Conservation (phyloP, 2,888 invertebrate species). For the Cryptus viduatorius region DNA sequence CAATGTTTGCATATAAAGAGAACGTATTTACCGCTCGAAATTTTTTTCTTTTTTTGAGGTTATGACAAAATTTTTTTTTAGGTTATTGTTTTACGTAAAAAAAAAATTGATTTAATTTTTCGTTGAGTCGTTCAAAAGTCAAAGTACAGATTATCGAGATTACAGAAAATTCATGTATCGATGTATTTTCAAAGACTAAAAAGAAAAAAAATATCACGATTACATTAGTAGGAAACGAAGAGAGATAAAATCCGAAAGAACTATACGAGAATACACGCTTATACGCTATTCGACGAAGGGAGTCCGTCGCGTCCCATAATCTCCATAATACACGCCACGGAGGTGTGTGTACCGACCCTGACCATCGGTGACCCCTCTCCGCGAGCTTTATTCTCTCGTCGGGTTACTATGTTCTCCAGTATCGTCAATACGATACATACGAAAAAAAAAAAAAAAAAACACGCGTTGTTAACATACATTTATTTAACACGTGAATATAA, state of each 20-base stretch:
- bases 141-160: too few relatives aligned
- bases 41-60: too few relatives aligned
- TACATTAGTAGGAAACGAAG: not conserved
- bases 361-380: constrained; percentile 33
- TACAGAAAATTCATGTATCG: too few relatives aligned
- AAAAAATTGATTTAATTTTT: too few relatives aligned
- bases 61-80: too few relatives aligned
- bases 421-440: constrained; percentile 20
- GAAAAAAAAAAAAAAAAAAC: constrained; percentile 7
- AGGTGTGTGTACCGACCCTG: constrained; percentile 31
- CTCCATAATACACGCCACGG: constrained; percentile 36
- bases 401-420: constrained; percentile 23
- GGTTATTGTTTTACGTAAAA: too few relatives aligned
- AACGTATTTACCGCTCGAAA: too few relatives aligned
- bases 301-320: constrained; percentile 20
- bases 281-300: constrained; percentile 17
- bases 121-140: too few relatives aligned
- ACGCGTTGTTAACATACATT: constrained; percentile 2
- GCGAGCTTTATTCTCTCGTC: constrained; percentile 20
- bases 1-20: too few relatives aligned
- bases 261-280: not conserved
- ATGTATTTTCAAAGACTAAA: not conserved
- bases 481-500: constrained; percentile 25
- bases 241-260: not conserved
- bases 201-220: not conserved